Percentiles rank a stretch among this genome's conserved stretches.
These are phyloP conservation scores for Tyrannus savana DNA, from an alignment of 2,113 vertebrate species.

Conservation along the genomic window DNA sequence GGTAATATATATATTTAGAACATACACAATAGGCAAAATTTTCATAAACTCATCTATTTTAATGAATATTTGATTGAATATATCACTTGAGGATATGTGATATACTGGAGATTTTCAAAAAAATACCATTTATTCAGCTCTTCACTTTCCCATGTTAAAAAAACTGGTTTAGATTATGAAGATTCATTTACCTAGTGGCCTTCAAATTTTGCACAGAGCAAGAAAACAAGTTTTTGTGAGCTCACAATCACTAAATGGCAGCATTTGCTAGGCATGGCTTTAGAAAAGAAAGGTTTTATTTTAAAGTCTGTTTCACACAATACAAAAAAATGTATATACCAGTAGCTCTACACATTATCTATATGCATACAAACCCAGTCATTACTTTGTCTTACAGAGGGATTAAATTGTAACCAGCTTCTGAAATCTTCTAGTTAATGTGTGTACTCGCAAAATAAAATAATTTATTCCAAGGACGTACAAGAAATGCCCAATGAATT, in stretches of 20 bases:
- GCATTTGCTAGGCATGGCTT: slow-evolving; percentile 9
- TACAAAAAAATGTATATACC: slow-evolving; percentile 12
- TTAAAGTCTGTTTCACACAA: slow-evolving; percentile 27
- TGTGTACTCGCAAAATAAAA: neutral
- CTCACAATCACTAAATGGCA: neutral
- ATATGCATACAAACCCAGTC: slow-evolving; percentile 12
- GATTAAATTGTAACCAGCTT: neutral
- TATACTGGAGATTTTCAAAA: neutral
- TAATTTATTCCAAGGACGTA: neutral
- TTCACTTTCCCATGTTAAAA: neutral
- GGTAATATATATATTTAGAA: neutral
- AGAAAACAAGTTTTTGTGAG: neutral
- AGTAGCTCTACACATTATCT: neutral
- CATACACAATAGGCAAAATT: neutral
- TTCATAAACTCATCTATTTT: neutral
- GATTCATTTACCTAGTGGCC: neutral
- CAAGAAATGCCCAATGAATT: neutral
- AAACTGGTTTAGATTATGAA: neutral
- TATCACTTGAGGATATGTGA: neutral
- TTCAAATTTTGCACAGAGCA: neutral
- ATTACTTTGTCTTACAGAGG: neutral
- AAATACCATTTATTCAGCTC: neutral
- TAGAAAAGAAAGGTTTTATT: slow-evolving; percentile 51
- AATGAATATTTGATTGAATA: neutral
- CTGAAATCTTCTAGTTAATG: neutral